Percentiles rank a stretch among this genome's conserved stretches.
phyloP scores from a whole-genome alignment of 1,140 invertebrate genomes.

The Drosophila setifemur region DNA sequence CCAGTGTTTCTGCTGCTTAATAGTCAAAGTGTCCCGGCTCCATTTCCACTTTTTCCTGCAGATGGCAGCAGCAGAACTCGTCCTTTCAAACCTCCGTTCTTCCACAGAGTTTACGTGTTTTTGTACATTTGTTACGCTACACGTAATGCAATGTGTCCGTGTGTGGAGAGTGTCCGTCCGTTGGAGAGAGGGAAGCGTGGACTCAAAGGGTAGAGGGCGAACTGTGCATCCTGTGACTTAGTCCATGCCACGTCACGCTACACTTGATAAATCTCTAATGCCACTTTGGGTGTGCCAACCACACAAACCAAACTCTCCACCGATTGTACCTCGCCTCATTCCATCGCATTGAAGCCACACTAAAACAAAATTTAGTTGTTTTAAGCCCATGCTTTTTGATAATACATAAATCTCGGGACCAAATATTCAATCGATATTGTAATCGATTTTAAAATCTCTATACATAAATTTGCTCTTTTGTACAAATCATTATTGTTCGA shows the following conservation, averaged over 20 bases:
- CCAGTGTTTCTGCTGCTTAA: conserved; percentile 43
- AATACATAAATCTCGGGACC: no score
- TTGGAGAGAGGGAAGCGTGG: background rate
- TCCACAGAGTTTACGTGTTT: conserved; percentile 68
- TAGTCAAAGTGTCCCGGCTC: conserved; percentile 65
- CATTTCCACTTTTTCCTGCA: conserved; percentile 42
- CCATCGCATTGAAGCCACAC: background rate
- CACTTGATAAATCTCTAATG: conserved; percentile 81
- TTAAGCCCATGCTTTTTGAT: no score
- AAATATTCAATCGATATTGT: no score
- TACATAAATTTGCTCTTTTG: no score
- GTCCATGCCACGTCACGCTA: conserved; percentile 77
- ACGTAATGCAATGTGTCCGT: conserved; percentile 71
- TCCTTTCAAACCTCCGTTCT: conserved; percentile 10
- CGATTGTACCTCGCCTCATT: conserved; percentile 3
- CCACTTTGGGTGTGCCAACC: conserved; percentile 76
- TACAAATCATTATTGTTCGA: no score
- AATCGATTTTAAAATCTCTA: no score
- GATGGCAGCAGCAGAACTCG: conserved; percentile 43
- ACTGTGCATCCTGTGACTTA: conserved; percentile 40
- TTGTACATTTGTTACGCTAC: conserved; percentile 80
- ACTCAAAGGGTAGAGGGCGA: conserved; percentile 14
- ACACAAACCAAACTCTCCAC: conserved; percentile 22
- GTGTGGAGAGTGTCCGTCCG: conserved; percentile 12
- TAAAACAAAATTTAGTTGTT: no score